Conservation (phyloP, 2,888 invertebrate species). For the Eristalinus aeneus region DNA sequence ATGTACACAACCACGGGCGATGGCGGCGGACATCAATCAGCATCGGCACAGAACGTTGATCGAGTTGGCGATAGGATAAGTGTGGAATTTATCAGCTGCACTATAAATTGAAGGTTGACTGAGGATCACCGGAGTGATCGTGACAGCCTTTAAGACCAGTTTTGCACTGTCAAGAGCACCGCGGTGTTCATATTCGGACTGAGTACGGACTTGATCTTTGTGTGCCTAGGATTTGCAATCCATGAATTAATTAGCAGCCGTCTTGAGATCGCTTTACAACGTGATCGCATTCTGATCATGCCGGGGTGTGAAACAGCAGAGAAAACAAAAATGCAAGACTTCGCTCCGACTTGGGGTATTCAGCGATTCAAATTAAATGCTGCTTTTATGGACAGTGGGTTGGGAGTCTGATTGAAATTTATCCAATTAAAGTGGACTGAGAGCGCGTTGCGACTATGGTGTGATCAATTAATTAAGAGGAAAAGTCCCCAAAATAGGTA, state of each 20-base stretch:
- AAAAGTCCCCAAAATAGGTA: background rate
- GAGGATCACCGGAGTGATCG: background rate
- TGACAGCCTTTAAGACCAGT: constrained; percentile 26
- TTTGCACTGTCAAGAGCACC: background rate
- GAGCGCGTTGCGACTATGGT: background rate
- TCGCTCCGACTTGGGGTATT: background rate
- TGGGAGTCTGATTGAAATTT: constrained; percentile 4
- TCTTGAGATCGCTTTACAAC: constrained; percentile 16
- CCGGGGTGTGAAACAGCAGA: background rate
- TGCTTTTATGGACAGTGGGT: constrained; percentile 23
- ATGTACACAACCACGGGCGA: constrained; percentile 25
- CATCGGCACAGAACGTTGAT: background rate
- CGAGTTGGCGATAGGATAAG: constrained; percentile 8
- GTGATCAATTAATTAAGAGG: constrained; percentile 21
- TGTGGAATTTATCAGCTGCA: background rate
- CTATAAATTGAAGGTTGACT: background rate
- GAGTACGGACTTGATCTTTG: background rate
- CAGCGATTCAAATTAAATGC: constrained; percentile 33
- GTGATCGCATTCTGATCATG: constrained; percentile 32
- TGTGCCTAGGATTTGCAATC: background rate
- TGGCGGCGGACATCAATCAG: constrained; percentile 55
- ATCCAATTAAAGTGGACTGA: constrained; percentile 18
- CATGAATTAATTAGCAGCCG: constrained; percentile 39
- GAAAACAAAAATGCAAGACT: background rate
- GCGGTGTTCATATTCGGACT: background rate